These are phyloP conservation scores for Eupithecia inturbata DNA, from an alignment of 2,888 invertebrate species.

Conservation along the genomic window DNA sequence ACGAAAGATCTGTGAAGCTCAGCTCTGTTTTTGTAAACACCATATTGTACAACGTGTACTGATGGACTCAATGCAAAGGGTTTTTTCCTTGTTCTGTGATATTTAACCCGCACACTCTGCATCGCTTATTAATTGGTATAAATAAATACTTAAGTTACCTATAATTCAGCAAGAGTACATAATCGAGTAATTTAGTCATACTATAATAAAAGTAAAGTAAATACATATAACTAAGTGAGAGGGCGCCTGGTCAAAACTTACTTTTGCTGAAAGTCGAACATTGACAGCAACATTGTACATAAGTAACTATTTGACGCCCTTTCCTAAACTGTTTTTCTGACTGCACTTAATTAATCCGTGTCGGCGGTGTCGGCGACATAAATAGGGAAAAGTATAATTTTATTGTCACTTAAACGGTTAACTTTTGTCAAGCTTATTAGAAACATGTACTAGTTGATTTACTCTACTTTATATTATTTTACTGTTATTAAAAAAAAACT, in stretches of 20 bases:
- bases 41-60: not conserved
- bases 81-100: not conserved
- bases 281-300: conserved; percentile 5
- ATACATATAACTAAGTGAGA: not conserved
- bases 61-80: not conserved
- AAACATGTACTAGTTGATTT: not conserved
- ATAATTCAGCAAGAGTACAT: not conserved
- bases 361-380: conserved; percentile 63
- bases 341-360: conserved; percentile 80
- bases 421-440: conserved; percentile 25
- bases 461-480: not conserved
- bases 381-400: conserved; percentile 35
- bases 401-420: conserved; percentile 26
- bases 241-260: not conserved
- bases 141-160: not conserved
- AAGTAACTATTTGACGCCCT: conserved; percentile 60
- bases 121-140: not conserved
- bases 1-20: not conserved
- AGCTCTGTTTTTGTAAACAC: not conserved
- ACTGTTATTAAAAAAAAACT: too few relatives aligned
- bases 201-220: too few relatives aligned
- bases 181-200: too few relatives aligned
- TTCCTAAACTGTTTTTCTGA: conserved; percentile 70
- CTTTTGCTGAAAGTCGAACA: not conserved
- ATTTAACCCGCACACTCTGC: not conserved